Conservation (phyloP, 2,113 vertebrate species). For the Salvator merianae region DNA sequence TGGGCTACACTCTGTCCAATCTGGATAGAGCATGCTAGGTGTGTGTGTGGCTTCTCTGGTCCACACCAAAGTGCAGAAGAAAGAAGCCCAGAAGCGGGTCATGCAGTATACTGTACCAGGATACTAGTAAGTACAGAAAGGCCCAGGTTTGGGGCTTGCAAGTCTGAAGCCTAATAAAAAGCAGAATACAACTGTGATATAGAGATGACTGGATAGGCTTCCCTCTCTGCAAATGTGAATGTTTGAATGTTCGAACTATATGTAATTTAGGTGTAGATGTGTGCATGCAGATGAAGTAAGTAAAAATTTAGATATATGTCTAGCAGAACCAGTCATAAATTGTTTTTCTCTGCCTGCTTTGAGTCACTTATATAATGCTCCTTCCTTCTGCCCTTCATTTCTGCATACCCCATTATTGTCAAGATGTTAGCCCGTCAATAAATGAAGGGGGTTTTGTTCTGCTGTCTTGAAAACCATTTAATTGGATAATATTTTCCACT, state of each 20-base stretch:
- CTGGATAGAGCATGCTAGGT: no score
- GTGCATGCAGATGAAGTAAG: no score
- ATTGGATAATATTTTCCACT: slow-evolving; percentile 33
- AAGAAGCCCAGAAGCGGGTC: no score
- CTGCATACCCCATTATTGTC: neutral
- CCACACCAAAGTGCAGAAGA: no score
- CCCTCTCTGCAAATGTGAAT: neutral
- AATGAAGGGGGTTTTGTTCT: neutral
- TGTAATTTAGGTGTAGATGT: no score
- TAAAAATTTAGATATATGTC: neutral
- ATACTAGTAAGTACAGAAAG: no score
- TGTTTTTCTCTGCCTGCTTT: neutral
- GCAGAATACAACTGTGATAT: neutral
- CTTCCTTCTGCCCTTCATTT: slow-evolving; percentile 15
- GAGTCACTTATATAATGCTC: neutral
- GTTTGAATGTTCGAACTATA: neutral
- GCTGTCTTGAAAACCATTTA: slow-evolving; percentile 33
- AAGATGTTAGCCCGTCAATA: neutral
- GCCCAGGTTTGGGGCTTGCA: no score
- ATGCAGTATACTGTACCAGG: no score
- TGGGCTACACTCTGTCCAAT: no score
- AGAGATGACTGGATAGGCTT: neutral
- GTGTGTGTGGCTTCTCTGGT: no score
- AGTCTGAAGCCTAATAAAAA: neutral
- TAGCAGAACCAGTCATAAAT: neutral